These are phyloP conservation scores for Drosophila multiciliata DNA, from an alignment of 2,888 invertebrate genomes.

Conservation along the genomic window DNA sequence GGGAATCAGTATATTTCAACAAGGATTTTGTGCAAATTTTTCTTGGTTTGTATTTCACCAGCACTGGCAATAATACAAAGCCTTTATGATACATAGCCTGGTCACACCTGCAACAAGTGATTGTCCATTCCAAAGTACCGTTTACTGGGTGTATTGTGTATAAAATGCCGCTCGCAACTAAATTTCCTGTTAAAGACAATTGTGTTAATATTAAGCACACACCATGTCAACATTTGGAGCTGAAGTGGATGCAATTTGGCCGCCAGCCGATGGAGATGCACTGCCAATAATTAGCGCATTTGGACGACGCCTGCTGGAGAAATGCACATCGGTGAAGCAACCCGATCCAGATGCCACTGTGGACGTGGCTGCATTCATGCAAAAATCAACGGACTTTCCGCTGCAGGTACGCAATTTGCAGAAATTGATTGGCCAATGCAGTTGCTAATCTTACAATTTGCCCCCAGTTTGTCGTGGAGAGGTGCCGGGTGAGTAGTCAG, in stretches of 20 bases:
- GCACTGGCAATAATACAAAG: background rate
- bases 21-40: background rate
- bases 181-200: conserved; percentile 30
- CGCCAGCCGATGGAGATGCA: conserved; percentile 15
- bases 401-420: conserved; percentile 60
- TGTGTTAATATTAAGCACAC: conserved; percentile 16
- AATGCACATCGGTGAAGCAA: conserved; percentile 63
- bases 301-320: conserved; percentile 59
- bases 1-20: background rate
- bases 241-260: conserved; percentile 72
- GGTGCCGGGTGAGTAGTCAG: conserved; percentile 79
- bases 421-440: background rate
- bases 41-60: conserved; percentile 9
- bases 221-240: conserved; percentile 76
- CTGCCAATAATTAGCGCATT: conserved; percentile 53
- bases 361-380: conserved; percentile 61
- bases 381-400: conserved; percentile 73
- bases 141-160: conserved; percentile 9
- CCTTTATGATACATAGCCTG: background rate
- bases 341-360: conserved; percentile 52
- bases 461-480: conserved; percentile 82
- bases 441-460: background rate
- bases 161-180: conserved; percentile 24
- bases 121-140: background rate
- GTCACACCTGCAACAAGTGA: conserved; percentile 4